Conservation (phyloP, 2,113 vertebrate species). For the Syrrhaptes paradoxus region DNA sequence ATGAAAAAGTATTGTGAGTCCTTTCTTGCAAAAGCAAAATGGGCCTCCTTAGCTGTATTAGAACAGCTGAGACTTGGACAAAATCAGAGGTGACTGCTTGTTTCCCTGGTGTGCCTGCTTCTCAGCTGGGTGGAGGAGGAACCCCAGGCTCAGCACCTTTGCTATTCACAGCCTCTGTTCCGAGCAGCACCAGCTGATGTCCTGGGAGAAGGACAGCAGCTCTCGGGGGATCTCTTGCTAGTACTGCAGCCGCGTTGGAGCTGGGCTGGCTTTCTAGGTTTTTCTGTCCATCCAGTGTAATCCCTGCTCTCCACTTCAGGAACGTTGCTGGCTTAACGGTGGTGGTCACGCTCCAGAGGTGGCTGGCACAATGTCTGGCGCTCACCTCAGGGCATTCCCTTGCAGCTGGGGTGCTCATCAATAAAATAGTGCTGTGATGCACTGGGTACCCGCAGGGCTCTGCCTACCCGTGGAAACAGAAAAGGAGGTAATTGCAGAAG, state of each 20-base stretch:
- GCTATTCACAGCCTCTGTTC: not conserved
- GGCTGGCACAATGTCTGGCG: not conserved
- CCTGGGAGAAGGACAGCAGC: not conserved
- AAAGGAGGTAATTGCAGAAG: not conserved
- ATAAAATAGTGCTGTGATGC: not conserved
- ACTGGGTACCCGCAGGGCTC: not conserved
- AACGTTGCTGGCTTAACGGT: not conserved
- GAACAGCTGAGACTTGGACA: not conserved
- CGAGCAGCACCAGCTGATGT: not conserved
- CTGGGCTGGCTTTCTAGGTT: not conserved
- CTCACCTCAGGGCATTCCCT: not conserved
- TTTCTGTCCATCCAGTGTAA: not conserved
- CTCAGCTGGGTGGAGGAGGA: not conserved
- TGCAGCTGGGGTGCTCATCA: not conserved
- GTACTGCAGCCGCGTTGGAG: not conserved
- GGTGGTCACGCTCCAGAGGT: not conserved
- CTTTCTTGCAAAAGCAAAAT: not conserved
- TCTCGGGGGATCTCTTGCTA: not conserved
- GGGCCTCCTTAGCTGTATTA: not conserved
- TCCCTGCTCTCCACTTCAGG: not conserved
- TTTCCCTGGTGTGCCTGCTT: not conserved
- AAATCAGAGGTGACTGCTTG: too few species aligned
- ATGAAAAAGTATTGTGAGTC: not conserved
- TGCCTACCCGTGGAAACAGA: not conserved
- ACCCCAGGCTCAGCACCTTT: not conserved